Conservation (phyloP, 2,113 vertebrate genomes). For the Pseudorectes ferrugineus region DNA sequence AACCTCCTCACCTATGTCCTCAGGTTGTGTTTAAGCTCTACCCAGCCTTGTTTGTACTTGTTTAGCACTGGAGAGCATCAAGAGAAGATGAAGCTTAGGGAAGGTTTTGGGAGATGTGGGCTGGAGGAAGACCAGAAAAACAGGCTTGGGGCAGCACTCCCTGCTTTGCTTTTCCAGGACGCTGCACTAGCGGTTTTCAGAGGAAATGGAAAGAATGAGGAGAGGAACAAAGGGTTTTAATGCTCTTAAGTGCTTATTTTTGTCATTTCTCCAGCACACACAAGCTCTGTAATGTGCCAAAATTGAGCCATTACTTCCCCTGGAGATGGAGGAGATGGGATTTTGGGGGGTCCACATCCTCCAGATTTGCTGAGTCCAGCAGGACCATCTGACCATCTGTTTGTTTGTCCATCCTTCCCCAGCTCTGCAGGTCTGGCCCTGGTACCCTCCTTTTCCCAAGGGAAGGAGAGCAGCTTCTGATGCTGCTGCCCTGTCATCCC, state of each 20-base stretch:
- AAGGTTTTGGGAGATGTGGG: not conserved
- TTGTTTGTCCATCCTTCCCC: not conserved
- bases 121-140: not conserved
- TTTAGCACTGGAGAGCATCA: not conserved
- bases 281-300: not conserved
- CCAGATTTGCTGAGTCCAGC: not conserved
- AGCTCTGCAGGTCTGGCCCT: not conserved
- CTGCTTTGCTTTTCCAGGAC: not conserved
- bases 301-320: not conserved
- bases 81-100: not conserved
- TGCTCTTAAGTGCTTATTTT: constrained; percentile 17
- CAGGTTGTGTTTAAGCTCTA: not conserved
- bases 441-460: not conserved
- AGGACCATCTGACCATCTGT: fast-evolving
- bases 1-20: fast-evolving
- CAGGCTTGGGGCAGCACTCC: not conserved
- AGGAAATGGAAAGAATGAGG: constrained; percentile 50
- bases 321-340: not conserved
- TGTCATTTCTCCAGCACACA: not conserved
- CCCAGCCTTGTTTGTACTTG: not conserved
- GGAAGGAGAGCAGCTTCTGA: not conserved
- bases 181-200: not conserved
- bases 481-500: not conserved
- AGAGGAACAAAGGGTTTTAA: constrained; percentile 32
- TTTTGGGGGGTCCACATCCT: not conserved